Evolutionary conservation across 2,888 invertebrate species (phyloP), one percentile per base, ranked within the genome.

Genomic region (Marronus borbonicus): DNA sequence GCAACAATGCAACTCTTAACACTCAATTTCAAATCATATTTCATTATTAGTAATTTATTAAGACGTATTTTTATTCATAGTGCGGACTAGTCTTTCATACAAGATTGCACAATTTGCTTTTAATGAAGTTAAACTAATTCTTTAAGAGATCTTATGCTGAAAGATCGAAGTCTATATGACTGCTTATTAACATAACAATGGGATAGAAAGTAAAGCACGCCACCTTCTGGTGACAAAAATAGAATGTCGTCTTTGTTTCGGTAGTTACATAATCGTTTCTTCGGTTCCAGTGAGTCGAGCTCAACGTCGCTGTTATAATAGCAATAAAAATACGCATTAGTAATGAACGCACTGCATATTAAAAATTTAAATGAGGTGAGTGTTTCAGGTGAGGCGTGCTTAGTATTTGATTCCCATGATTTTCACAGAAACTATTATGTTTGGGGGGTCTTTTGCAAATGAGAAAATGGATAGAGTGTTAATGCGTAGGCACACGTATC

Each of bases 201-300:
- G 44, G 14, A 72, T 72, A 58, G 72, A 74, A 74, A 74, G 72
- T 60, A 74, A 74, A 62, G 60, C 60, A 36, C 49, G 44, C 17
- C 72, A 72, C 58, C 39, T 74, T 74, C 72, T 58, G 60, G 60
- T 60, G 49, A 74, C 72, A 74, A 74, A 74, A 60, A 74, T 74
- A 49, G 72, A 68, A 68, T 62, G 50, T 68, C 60, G 20, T 60
- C 60, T 74, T 74, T 74, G 60, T 74, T 74, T 74, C 72, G 14
- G 20, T 14, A 14, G 60, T 74, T 74, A 24, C 60, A 60, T 49
- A 74, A 60, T 60, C 49, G 44, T 60, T 60, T 62, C 17, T 20
- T 39, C 60, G 28, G 60, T 60, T 74, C 72, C 58, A 60, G 28
- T 24, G 31, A 58, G 62, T 49, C 44, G 44, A 60, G 60, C 44